These are phyloP conservation scores for Zosterops pallidus DNA, from an alignment of 2,113 vertebrate species.

Conservation along the genomic window DNA sequence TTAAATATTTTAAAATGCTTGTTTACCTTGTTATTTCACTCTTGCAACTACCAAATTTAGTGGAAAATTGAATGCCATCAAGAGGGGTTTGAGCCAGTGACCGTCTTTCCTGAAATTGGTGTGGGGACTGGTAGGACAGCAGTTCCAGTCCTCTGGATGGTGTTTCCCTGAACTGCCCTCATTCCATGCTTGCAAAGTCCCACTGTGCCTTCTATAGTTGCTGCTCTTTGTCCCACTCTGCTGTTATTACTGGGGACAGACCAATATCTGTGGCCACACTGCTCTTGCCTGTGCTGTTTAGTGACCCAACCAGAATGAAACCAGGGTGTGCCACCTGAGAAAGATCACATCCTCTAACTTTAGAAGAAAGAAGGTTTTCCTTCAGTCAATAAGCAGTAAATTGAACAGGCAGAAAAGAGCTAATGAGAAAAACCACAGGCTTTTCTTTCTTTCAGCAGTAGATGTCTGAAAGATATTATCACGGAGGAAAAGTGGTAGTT, in stretches of 20 bases:
- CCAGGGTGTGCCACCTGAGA: not conserved
- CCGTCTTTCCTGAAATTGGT: not conserved
- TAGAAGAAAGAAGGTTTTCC: not conserved
- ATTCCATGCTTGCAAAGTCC: rapidly evolving
- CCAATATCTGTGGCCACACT: not conserved
- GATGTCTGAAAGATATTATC: not conserved
- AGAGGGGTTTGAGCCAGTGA: not conserved
- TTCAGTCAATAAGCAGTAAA: not conserved
- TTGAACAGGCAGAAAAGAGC: not conserved
- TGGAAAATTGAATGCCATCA: not conserved
- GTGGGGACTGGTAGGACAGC: not conserved
- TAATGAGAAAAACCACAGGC: not conserved
- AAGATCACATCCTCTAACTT: rapidly evolving
- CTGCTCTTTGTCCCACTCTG: not conserved
- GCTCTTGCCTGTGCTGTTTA: not conserved
- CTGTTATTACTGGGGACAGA: not conserved
- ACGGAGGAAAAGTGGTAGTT: not conserved
- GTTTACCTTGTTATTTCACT: not conserved
- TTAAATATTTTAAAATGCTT: not conserved
- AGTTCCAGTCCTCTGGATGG: not conserved
- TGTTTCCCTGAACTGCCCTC: not conserved
- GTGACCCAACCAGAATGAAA: not conserved
- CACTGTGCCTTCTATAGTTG: not conserved
- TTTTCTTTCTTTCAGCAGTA: not conserved
- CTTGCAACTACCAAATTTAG: not conserved